Percentiles rank a stretch among this genome's conserved stretches.
phyloP scores from a whole-genome alignment of 2,797 vertebrate species.

The Melopsittacus undulatus region DNA sequence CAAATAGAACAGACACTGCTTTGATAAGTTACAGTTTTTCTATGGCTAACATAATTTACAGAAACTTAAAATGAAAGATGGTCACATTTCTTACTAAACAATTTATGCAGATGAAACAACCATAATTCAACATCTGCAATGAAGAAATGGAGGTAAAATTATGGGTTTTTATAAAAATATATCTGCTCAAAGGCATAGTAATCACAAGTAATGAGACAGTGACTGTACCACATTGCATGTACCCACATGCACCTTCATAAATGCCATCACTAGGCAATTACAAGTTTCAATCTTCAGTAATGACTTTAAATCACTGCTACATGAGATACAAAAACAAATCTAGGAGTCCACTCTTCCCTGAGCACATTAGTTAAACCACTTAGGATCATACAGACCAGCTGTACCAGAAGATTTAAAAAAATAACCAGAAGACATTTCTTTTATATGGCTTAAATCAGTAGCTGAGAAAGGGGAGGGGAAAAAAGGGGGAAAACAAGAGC shows the following conservation, averaged over 20 bases:
- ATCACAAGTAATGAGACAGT: background rate
- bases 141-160: background rate
- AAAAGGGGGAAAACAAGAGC: background rate
- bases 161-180: background rate
- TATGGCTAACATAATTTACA: background rate
- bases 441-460: background rate
- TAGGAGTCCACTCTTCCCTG: background rate
- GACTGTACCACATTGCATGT: accelerated
- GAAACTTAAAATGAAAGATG: background rate
- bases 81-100: background rate
- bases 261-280: background rate
- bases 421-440: background rate
- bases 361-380: background rate
- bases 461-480: background rate
- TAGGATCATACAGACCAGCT: background rate
- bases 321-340: background rate
- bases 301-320: background rate
- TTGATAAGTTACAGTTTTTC: background rate
- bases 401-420: background rate
- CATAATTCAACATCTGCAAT: background rate
- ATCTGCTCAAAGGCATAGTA: background rate
- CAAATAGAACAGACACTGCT: background rate
- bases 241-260: background rate
- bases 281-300: background rate
- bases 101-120: background rate